phyloP scores from a whole-genome alignment of 1,140 invertebrate genomes.

The Zaprionus vittiger region DNA sequence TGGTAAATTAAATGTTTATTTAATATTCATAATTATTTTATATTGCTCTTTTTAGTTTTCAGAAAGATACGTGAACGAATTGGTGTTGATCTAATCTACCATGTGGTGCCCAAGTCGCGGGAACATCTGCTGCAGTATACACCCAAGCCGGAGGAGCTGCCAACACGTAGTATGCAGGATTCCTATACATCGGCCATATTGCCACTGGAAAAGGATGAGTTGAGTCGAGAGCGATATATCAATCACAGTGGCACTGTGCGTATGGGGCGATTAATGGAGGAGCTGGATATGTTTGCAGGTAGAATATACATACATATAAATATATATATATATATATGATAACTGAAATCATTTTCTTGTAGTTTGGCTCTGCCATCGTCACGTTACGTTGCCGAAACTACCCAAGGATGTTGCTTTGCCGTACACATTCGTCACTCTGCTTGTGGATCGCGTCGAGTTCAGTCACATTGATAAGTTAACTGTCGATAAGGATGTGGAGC shows the following conservation, averaged over 20 bases:
- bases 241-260: conserved; percentile 88
- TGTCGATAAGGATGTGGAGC: conserved; percentile 88
- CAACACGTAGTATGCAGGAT: conserved; percentile 86
- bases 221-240: conserved; percentile 88
- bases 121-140: conserved; percentile 72
- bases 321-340: not conserved
- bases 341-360: not conserved
- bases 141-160: conserved; percentile 82
- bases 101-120: conserved; percentile 61
- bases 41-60: conserved; percentile 41
- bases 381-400: conserved; percentile 87
- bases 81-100: conserved; percentile 65
- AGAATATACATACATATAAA: not conserved
- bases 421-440: conserved; percentile 90
- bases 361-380: conserved; percentile 88
- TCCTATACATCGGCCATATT: conserved; percentile 89
- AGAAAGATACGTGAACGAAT: conserved; percentile 52
- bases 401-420: conserved; percentile 85
- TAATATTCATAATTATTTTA: not conserved
- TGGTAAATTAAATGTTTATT: not conserved
- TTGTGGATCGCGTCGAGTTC: conserved; percentile 90
- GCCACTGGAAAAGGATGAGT: conserved; percentile 87
- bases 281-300: conserved; percentile 92
- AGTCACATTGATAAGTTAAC: conserved; percentile 84
- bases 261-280: conserved; percentile 90